These are phyloP conservation scores for Schrankia costaestrigalis DNA, from an alignment of 2,888 invertebrate species.

Conservation along the genomic window DNA sequence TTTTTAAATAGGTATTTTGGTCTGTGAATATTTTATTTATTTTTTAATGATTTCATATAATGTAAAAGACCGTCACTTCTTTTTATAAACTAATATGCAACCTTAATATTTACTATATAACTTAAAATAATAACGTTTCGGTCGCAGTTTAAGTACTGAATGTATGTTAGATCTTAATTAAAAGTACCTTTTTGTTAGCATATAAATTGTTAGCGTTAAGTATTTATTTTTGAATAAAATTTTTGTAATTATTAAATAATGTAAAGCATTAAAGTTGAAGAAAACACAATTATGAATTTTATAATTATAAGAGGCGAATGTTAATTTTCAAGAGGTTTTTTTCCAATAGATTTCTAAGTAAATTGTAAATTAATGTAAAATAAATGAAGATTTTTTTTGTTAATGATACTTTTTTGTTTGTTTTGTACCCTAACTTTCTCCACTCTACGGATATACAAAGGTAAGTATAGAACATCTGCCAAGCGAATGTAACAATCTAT, in stretches of 20 bases:
- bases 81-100: no score
- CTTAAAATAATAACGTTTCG: slow-evolving; percentile 41
- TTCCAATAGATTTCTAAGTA: slow-evolving; percentile 52
- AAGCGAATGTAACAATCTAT: no score
- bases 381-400: slow-evolving; percentile 79
- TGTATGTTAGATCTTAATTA: slow-evolving; percentile 60
- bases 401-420: slow-evolving; percentile 49
- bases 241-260: slow-evolving; percentile 61
- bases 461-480: no score
- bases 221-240: slow-evolving; percentile 72
- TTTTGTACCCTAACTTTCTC: slow-evolving; percentile 11
- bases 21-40: no score
- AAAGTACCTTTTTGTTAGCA: slow-evolving; percentile 74
- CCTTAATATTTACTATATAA: no score
- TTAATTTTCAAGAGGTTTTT: slow-evolving; percentile 70
- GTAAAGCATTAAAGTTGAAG: slow-evolving; percentile 49
- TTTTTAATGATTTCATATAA: no score
- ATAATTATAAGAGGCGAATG: slow-evolving; percentile 54
- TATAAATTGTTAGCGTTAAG: slow-evolving; percentile 64
- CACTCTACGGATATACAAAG: neutral
- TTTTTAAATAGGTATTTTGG: no score
- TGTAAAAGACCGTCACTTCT: no score
- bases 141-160: slow-evolving; percentile 53
- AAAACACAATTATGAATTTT: slow-evolving; percentile 46
- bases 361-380: slow-evolving; percentile 79